Percentiles rank a stretch among this genome's conserved stretches.
phyloP scores from a whole-genome alignment of 2,888 invertebrate genomes.

The Gymnoscelis rufifasciata region DNA sequence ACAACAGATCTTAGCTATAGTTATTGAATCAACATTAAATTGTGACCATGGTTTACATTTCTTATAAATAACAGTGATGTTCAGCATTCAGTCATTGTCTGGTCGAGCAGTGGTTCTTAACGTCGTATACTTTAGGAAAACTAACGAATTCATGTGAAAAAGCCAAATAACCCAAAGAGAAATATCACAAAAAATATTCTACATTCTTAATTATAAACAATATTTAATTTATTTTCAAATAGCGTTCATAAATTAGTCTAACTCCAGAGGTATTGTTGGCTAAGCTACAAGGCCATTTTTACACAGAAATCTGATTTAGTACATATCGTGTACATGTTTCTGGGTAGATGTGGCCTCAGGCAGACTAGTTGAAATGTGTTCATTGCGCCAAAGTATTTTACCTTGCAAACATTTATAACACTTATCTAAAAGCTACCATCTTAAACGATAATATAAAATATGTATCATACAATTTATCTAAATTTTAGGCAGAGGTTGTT shows the following conservation, averaged over 20 bases:
- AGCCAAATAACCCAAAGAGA: conserved; percentile 12
- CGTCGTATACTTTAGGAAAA: conserved; percentile 5
- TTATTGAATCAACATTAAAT: conserved; percentile 2
- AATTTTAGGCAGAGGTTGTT: conserved; percentile 11
- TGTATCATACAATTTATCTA: conserved; percentile 15
- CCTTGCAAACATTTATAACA: conserved; percentile 38
- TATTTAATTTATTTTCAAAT: not conserved
- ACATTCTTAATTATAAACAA: conserved; percentile 12
- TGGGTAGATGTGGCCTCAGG: conserved; percentile 33
- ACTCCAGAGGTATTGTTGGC: conserved; percentile 61
- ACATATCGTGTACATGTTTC: conserved; percentile 18
- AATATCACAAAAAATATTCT: conserved; percentile 26
- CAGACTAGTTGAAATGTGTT: conserved; percentile 71
- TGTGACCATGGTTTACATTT: conserved; percentile 11
- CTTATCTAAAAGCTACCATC: conserved; percentile 43
- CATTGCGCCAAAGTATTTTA: conserved; percentile 35
- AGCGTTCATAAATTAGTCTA: conserved; percentile 14
- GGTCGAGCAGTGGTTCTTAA: not conserved
- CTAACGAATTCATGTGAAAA: conserved; percentile 7
- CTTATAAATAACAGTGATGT: conserved; percentile 3
- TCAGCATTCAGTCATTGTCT: conserved; percentile 8
- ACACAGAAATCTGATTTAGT: conserved; percentile 15
- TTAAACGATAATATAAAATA: conserved; percentile 28
- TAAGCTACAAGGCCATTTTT: conserved; percentile 13
- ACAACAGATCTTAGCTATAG: conserved; percentile 10